Percentiles rank a stretch among this genome's conserved stretches.
Conservation (phyloP, 1,140 invertebrate species). For the Euglossa dilemma region DNA sequence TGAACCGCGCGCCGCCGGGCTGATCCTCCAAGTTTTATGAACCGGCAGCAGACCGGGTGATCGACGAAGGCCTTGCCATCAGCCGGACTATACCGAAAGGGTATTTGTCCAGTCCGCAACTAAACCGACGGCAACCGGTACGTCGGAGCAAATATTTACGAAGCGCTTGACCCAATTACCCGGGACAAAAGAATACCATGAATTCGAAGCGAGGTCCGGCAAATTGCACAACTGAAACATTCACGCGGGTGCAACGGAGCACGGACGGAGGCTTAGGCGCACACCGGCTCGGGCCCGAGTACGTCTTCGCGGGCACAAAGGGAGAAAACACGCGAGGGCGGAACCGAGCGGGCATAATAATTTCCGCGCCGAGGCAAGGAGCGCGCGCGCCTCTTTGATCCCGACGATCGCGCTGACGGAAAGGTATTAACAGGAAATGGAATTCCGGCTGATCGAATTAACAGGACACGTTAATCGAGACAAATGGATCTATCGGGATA, state of each 20-base stretch:
- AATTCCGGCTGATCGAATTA: constrained; percentile 50
- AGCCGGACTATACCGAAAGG: neutral
- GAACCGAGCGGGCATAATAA: constrained; percentile 8
- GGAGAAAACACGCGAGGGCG: neutral
- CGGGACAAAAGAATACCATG: constrained; percentile 63
- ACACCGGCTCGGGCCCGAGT: neutral
- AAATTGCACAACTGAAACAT: constrained; percentile 65
- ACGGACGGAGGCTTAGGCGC: neutral
- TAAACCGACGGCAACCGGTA: constrained; percentile 20
- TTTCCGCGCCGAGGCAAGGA: neutral
- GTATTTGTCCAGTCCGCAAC: constrained; percentile 21
- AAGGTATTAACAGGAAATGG: constrained; percentile 37
- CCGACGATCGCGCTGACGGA: neutral
- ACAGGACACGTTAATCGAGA: constrained; percentile 45
- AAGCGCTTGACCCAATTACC: constrained; percentile 68
- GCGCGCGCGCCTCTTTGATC: constrained; percentile 20
- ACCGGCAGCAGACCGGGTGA: neutral
- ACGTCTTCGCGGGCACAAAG: constrained; percentile 2
- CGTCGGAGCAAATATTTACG: constrained; percentile 67
- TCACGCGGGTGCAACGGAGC: constrained; percentile 22
- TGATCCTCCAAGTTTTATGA: neutral
- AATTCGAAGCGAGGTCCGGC: constrained; percentile 54
- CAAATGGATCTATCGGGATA: constrained; percentile 48
- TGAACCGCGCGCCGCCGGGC: neutral
- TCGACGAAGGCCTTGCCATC: neutral